Base-by-base conservation (phyloP, 2,888 invertebrate genomes). In the Phyto melanocephala region DNA sequence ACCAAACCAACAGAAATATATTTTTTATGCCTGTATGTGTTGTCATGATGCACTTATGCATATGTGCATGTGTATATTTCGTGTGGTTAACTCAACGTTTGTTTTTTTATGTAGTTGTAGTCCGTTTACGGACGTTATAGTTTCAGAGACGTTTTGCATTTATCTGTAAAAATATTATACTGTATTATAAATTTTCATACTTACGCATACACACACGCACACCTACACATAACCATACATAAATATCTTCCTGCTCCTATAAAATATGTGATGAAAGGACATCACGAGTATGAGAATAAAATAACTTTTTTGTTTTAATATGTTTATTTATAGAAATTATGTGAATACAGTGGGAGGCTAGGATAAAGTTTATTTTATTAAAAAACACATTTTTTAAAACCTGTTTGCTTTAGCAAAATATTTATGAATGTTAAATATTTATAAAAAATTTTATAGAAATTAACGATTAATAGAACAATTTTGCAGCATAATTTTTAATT, bases 241-340 rank as follows among this genome's bases (percentile, higher is more conserved):
- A 15, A 8, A 52, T 20, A 42, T 17, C 15, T 35, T 3, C 8
- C 5, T 62, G 22, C 35, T 60, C 22, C 22, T 33, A 37, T 37
- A 40, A 52, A 60, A 70, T 62, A 37, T 45, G 54, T 77, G 70
- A 70, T 70, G 77, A 77, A 62, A 70, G 77, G 70, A 77, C 77
- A 77, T 77, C 62, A 77, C 52, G 54, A 77, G 62, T 62, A 60
- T 22, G 40, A 37, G 22, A 37, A 60, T 22, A 40, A 11, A 77
- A 54, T 28, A 35, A 10, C 37, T 24, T 37, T 47, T n/a, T 50
- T 28, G 33, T 68, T 68, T 40, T 68, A 68, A 56, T 42, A 45
- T 62, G 24, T 68, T 77, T 77, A 60, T 77, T 68, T 62, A 77
- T 77, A 70, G 54, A 62, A 70, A 70, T 77, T 54, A 63, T 24